phyloP scores from a whole-genome alignment of 2,113 vertebrate genomes.

The Cebidichthys violaceus region DNA sequence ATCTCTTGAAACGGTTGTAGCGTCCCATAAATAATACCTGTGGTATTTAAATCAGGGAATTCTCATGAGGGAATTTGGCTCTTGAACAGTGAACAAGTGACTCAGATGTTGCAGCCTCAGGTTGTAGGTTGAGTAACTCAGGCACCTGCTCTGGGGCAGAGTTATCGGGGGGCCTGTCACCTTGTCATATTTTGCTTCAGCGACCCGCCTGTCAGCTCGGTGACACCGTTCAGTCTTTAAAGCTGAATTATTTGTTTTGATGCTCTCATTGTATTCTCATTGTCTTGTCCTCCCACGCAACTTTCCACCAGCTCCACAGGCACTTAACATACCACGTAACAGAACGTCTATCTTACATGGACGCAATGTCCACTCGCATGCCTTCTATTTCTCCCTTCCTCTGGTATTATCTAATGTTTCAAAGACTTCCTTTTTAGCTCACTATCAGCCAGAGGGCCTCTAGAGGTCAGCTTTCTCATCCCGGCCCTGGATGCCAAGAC shows the following conservation, averaged over 20 bases:
- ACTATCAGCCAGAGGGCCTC: constrained; percentile 80
- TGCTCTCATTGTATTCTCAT: constrained; percentile 14
- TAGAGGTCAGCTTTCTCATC: constrained; percentile 80
- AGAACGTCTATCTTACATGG: constrained; percentile 56
- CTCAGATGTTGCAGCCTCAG: constrained; percentile 7
- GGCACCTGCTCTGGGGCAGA: constrained; percentile 29
- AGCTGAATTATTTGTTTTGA: constrained; percentile 40
- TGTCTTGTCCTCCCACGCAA: constrained; percentile 32
- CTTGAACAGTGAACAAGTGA: constrained; percentile 8
- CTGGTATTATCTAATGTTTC: constrained; percentile 82
- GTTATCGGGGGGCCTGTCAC: neutral
- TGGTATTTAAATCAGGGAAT: neutral
- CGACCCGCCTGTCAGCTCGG: constrained; percentile 5
- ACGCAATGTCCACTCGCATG: constrained; percentile 65
- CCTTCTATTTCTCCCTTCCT: constrained; percentile 66
- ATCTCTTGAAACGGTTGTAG: neutral
- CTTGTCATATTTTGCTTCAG: constrained; percentile 25
- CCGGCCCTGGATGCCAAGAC: constrained; percentile 76
- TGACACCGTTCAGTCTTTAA: constrained; percentile 7
- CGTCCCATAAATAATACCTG: constrained; percentile 17
- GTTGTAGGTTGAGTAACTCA: neutral
- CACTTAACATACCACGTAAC: constrained; percentile 68
- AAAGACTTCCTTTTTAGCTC: constrained; percentile 84
- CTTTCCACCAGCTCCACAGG: constrained; percentile 32
- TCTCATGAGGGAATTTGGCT: neutral